A percentile compares a stretch with the other conserved stretches of the same genome.
phyloP scores from a whole-genome alignment of 2,888 invertebrate species.

The Eupithecia subumbrata region DNA sequence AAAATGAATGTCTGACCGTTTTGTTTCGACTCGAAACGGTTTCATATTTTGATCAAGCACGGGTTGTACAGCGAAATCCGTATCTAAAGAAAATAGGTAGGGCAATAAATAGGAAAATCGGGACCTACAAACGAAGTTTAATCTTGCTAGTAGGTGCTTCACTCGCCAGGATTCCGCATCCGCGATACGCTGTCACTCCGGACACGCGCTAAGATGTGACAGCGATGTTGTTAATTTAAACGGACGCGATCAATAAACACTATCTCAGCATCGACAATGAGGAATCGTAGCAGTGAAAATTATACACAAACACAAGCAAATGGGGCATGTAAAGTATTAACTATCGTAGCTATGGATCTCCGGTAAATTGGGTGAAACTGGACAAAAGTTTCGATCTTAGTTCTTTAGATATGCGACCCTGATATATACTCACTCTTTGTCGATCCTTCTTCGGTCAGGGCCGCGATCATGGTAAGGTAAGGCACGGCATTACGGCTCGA shows the following conservation, averaged over 20 bases:
- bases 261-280: slow-evolving; percentile 25
- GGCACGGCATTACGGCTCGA: no score
- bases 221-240: slow-evolving; percentile 74
- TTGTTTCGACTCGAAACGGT: background rate
- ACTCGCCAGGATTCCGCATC: background rate
- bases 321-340: background rate
- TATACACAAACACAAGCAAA: slow-evolving; percentile 14
- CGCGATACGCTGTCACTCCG: background rate
- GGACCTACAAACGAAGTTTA: background rate
- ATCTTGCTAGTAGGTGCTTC: background rate
- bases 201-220: slow-evolving; percentile 56
- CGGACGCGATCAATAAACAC: slow-evolving; percentile 75
- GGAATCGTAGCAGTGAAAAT: slow-evolving; percentile 1
- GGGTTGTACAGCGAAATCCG: background rate
- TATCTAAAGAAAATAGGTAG: no score
- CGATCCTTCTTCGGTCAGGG: no score
- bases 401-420: no score
- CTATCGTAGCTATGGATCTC: background rate
- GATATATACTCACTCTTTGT: no score
- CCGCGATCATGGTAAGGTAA: no score
- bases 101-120: background rate
- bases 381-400: background rate
- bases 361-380: background rate
- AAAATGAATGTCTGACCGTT: background rate
- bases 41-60: background rate